Evolutionary conservation across 2,113 vertebrate genomes (phyloP), one percentile per base, ranked within the genome.

Genomic region (rabbit (Oryctolagus cuniculus)): DNA sequence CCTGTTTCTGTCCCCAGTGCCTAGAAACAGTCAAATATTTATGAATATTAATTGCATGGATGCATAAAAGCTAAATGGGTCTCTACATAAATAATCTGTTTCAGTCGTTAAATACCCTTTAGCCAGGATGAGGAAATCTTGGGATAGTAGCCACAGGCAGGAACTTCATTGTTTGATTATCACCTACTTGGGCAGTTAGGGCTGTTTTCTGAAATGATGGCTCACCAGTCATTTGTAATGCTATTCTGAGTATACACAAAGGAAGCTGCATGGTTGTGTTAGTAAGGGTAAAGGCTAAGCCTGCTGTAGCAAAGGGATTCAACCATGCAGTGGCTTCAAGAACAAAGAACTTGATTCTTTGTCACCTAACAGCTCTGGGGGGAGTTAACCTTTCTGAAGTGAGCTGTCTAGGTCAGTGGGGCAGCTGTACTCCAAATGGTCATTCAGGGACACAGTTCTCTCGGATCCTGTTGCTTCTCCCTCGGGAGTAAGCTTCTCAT

Each of bases 321-420:
- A 67, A 74, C 51, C 63, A 5, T 70, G 29, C 44, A 22, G 79
- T 79, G 82, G 82, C 53, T 92, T 92, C 25, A 55, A 96, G 78
- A 93, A 96, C 90, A 97, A 78, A 87, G 70, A 44, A 16, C 36
- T 79, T 86, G 72, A 55, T 97, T 92, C 75, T 95, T 93, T 90
- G 88, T 96, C 94, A 77, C 4, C 1, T 84, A 81, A 58, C 77
- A 93, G 9, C 78, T 92, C 94, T 73, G 82, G 91, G 44, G 73
- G 80, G 38, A 90, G 78, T 74, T 90, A 92, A 58, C 70, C 36
- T 92, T 91, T 94, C 90, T 70, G 49, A 84, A 94, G 91, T 87
- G 91, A 84, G 49, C 9, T 3, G 80, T 58, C 61, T 61, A 92
- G 97, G 96, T 96, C 93, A 96, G 63, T 95, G 86, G 95, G 86